Evolutionary conservation across 2,797 vertebrate genomes (phyloP).

Genomic region (Onychomys leucogaster): DNA sequence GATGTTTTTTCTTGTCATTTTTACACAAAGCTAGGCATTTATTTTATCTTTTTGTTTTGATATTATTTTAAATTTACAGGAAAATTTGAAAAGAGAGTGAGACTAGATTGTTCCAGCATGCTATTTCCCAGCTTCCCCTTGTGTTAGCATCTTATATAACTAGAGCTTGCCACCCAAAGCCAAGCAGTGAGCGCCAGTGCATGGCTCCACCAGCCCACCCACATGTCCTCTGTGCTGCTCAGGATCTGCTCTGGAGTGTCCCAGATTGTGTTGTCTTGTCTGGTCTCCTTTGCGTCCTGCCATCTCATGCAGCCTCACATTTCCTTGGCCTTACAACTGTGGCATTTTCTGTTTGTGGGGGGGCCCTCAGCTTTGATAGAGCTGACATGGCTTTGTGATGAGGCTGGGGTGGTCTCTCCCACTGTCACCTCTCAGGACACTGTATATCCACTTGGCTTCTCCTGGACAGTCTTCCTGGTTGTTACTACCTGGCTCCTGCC

Average conservation of each 20-base stretch:
- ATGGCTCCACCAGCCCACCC: not conserved
- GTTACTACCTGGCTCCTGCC: not conserved
- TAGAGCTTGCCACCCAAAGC: not conserved
- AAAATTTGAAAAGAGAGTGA: not conserved
- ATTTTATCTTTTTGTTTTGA: slow-evolving; percentile 26
- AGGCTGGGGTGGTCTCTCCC: not conserved
- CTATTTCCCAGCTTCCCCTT: not conserved
- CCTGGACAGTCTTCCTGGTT: not conserved
- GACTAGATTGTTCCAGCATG: not conserved
- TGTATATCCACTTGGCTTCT: accelerated
- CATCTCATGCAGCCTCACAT: not conserved
- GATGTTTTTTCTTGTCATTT: not conserved
- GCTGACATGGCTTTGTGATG: not conserved
- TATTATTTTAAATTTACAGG: slow-evolving; percentile 26
- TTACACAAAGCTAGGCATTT: not conserved
- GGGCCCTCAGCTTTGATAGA: not conserved
- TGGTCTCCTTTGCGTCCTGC: not conserved
- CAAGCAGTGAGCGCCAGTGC: not conserved
- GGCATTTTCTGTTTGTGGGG: slow-evolving; percentile 8
- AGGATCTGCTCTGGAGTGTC: not conserved
- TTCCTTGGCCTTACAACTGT: not conserved
- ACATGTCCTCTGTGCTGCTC: not conserved
- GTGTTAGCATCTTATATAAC: not conserved
- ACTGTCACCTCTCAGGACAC: not conserved
- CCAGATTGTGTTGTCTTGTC: not conserved